Base-by-base conservation (phyloP, 1,140 invertebrate species). In the Periplaneta americana region DNA sequence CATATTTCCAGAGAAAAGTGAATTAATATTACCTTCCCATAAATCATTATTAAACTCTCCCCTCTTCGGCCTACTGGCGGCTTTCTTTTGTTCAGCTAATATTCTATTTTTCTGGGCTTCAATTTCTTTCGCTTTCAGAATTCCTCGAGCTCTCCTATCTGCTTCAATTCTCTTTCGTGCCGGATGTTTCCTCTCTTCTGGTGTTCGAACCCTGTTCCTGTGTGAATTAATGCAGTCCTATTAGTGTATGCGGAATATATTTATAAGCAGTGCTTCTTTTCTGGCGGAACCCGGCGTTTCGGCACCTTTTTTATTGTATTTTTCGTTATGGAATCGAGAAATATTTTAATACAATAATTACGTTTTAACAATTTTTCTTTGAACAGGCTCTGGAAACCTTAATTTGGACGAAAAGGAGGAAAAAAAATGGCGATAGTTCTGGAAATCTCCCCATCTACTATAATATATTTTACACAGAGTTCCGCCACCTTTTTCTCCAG, bases 131-230 rank as follows among this genome's bases (percentile, higher is more conserved):
- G 86, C 83, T 82, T 87, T 90, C 9, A 89, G 84, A 74, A 84
- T 83, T 1, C 84, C 85, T n/a, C 82, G 81, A 37, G 81, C 80
- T 13, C 83, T 33, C 82, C 86, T 87, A 57, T 84, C 85, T 15
- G 83, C 35, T 22, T 82, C 31, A 79, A 89, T 86, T 32, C 85
- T 85, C 31, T 85, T 86, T 1, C 84, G 84, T 34, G 91, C 85
- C 0, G 87, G 84, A 85, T 88, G 87, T 83, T 88, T 88, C 66
- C 90, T 85, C 86, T 92, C 91, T 81, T 91, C 90, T 35, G 87
- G 87, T 1, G 88, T 90, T 83, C 86, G 88, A 0, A 92, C 90
- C 8, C 88, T 86, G 86, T 91, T 90, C 81, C 90, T 80, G 33
- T 76, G 15, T 8, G n/a, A 75, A 81, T 36, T 81, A 17, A 81